phyloP scores from a whole-genome alignment of 2,888 invertebrate species.

The Aspidapion aeneum region DNA sequence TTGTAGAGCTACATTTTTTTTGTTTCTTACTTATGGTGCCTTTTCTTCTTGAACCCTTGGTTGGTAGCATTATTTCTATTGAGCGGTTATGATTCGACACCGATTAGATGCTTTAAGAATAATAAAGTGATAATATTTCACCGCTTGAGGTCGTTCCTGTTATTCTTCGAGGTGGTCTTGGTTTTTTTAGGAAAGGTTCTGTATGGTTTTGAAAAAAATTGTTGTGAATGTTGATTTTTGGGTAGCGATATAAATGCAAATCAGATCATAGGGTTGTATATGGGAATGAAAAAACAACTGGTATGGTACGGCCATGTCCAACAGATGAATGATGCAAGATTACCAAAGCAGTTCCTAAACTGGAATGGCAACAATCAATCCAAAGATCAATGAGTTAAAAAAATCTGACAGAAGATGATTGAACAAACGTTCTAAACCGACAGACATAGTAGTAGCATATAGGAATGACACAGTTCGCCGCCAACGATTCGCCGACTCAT shows the following conservation, averaged over 20 bases:
- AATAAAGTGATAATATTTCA: conserved; percentile 42
- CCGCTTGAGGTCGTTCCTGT: conserved; percentile 36
- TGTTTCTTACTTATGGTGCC: background rate
- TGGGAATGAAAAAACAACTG: too few relatives aligned
- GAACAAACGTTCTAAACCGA: too few relatives aligned
- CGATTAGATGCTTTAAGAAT: conserved; percentile 39
- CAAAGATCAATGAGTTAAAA: too few relatives aligned
- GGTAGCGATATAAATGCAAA: background rate
- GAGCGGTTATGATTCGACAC: conserved; percentile 33
- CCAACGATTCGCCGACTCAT: too few relatives aligned
- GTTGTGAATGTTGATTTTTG: background rate
- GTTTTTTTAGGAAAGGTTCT: conserved; percentile 27
- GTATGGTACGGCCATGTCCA: too few relatives aligned
- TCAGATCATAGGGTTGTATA: too few relatives aligned
- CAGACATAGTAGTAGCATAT: too few relatives aligned
- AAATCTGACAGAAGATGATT: too few relatives aligned
- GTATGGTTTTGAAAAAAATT: background rate
- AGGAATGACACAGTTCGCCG: too few relatives aligned
- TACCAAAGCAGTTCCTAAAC: too few relatives aligned
- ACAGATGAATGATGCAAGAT: too few relatives aligned
- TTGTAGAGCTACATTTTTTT: background rate
- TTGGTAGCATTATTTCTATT: conserved; percentile 31
- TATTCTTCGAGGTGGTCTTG: conserved; percentile 38
- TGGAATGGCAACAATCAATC: too few relatives aligned
- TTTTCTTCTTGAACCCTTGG: conserved; percentile 31